phyloP scores from a whole-genome alignment of 2,113 vertebrate species.

The Cavia aperea region DNA sequence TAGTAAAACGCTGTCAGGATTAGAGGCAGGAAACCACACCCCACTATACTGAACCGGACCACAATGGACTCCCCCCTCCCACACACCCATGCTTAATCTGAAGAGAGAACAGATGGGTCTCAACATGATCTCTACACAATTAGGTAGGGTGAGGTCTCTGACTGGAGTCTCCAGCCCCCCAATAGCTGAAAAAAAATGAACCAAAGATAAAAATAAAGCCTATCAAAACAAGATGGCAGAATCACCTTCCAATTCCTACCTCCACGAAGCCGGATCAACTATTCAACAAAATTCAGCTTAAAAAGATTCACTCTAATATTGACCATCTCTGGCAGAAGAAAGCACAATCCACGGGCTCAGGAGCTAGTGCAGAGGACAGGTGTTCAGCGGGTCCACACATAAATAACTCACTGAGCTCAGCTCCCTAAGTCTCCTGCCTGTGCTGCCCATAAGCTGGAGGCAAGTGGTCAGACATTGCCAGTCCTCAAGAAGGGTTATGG shows the following conservation, averaged over 20 bases:
- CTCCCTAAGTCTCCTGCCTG: neutral
- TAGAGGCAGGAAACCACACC: neutral
- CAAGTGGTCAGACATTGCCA: neutral
- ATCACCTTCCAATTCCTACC: neutral
- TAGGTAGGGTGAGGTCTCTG: neutral
- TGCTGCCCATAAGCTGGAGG: neutral
- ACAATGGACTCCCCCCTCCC: neutral
- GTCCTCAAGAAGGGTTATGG: neutral
- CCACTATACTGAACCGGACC: neutral
- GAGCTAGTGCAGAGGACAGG: neutral
- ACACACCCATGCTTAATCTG: neutral
- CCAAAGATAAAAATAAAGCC: neutral
- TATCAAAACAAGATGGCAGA: neutral
- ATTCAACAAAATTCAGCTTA: neutral
- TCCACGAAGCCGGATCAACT: neutral
- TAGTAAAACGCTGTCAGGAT: neutral
- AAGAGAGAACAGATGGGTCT: neutral
- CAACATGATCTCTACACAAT: neutral
- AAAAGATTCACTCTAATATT: neutral
- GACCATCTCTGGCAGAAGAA: neutral
- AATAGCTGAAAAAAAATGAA: neutral
- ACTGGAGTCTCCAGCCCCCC: neutral
- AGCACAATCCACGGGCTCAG: neutral
- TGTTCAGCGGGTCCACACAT: neutral
- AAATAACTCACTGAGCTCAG: neutral